Evolutionary conservation across 2,797 vertebrate genomes (phyloP).

Genomic region (Phylloscopus collybita): DNA sequence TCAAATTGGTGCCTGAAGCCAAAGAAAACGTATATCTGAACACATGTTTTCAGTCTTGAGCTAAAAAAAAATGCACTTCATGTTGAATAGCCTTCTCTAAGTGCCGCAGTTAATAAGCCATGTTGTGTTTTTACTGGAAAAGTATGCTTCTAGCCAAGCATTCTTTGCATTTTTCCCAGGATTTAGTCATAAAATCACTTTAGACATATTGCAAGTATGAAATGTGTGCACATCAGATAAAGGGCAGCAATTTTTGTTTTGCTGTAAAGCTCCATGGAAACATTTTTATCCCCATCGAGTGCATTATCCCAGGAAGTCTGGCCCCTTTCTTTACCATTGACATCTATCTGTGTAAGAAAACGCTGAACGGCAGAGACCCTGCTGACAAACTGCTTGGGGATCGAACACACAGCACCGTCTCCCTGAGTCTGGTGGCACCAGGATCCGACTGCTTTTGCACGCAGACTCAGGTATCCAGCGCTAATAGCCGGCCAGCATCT

Average conservation of each 20-base stretch:
- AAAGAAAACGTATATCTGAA: slow-evolving; percentile 70
- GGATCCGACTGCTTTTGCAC: neutral
- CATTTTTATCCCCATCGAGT: slow-evolving; percentile 57
- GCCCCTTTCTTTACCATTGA: neutral
- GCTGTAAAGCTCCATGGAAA: slow-evolving; percentile 49
- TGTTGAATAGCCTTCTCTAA: slow-evolving; percentile 66
- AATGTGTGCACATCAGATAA: slow-evolving; percentile 76
- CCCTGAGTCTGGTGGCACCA: neutral
- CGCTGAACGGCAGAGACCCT: neutral
- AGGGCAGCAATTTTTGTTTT: slow-evolving; percentile 68
- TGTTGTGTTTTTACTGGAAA: slow-evolving; percentile 80
- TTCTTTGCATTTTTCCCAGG: slow-evolving; percentile 82
- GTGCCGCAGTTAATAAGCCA: slow-evolving; percentile 69
- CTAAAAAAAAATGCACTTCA: slow-evolving; percentile 67
- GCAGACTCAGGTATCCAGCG: rapidly evolving
- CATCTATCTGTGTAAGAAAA: neutral
- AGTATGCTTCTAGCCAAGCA: slow-evolving; percentile 72
- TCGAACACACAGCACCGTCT: rapidly evolving
- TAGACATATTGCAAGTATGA: slow-evolving; percentile 72
- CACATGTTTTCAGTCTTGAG: slow-evolving; percentile 64
- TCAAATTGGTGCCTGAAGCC: slow-evolving; percentile 56
- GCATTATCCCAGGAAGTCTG: slow-evolving; percentile 45
- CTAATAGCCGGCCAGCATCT: neutral
- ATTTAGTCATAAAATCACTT: slow-evolving; percentile 78
- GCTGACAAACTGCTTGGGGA: neutral